Base-by-base conservation (phyloP, 2,888 invertebrate genomes). In the Watsonalla cultraria region DNA sequence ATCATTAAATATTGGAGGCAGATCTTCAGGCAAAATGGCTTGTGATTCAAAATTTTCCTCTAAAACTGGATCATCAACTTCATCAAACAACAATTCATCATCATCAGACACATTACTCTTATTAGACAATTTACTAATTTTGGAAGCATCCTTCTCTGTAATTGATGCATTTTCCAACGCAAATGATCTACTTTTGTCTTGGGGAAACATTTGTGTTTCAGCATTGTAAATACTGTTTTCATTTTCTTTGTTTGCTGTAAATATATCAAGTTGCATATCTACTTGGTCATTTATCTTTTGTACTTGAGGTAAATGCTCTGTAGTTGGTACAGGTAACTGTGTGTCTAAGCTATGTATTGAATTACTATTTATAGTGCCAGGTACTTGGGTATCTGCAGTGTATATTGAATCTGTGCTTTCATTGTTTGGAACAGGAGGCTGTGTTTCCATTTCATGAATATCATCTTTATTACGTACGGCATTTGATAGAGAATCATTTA, bases 81-180 rank as follows among this genome's bases (percentile, higher is more conserved):
- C 86, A 46, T 85, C 80, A 74, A 87, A 86, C 8, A 80, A 45
- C 55, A 88, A 74, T 54, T 76, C 72, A 55, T 86, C 86, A 55
- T 86, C 86, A 61, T 83, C 76, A 11, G 86, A 86, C 56, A 59
- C 65, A 64, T 76, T 68, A 5, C 62, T 52, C 57, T 65, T 75
- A 34, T 57, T 58, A 42, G 52, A 51, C 52, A 52, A 60, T 50
- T 46, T 58, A 52, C 56, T 60, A 56, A 58, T 56, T 51, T 54
- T 51, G 53, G 53, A 46, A 47, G 9, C 9, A 37, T 37, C 37
- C 9, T 37, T 9, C 37, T 37, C 37, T 5, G 42, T 5, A 5
- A 42, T 42, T 11, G 42, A 42, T 11, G 5, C 11, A 11, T 42
- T 42, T 42, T 6, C 11, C 42, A 42, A 11, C 11, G 42, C 0